These are phyloP conservation scores for human DNA, from an alignment of 2,113 vertebrate genomes.

Conservation along the genomic window DNA sequence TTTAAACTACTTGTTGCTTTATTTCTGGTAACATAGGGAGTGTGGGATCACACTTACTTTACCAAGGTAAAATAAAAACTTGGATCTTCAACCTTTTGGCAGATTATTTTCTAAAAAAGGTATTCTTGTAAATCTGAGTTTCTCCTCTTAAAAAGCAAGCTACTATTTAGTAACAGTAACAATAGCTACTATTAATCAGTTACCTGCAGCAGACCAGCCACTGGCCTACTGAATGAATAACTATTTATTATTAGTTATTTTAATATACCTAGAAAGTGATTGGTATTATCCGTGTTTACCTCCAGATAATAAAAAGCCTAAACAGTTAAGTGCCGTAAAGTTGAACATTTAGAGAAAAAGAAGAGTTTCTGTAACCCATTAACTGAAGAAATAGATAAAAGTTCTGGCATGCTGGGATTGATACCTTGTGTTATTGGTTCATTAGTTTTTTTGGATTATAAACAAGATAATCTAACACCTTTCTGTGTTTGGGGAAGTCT, in stretches of 20 bases:
- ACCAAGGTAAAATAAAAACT: not conserved
- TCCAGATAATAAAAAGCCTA: not conserved
- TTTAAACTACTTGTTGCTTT: conserved; percentile 31
- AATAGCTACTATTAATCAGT: not conserved
- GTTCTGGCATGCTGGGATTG: not conserved
- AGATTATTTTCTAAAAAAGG: not conserved
- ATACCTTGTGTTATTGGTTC: not conserved
- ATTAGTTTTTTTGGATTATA: not conserved
- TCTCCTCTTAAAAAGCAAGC: conserved; percentile 8
- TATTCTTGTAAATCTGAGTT: not conserved
- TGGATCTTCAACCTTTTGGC: not conserved
- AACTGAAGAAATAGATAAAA: conserved; percentile 1
- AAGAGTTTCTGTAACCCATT: not conserved
- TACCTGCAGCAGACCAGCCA: not conserved
- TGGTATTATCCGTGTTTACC: not conserved
- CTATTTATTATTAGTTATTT: conserved; percentile 6
- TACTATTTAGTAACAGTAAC: not conserved
- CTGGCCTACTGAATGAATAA: not conserved
- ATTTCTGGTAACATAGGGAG: not conserved
- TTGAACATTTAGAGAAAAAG: conserved; percentile 32
- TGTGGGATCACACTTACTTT: not conserved
- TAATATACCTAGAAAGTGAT: not conserved
- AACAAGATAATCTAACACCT: not conserved
- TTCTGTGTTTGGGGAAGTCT: not conserved
- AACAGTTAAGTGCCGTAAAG: not conserved